These are phyloP conservation scores for Heterodera carotae DNA, from an alignment of 1,140 invertebrate species.

Conservation along the genomic window DNA sequence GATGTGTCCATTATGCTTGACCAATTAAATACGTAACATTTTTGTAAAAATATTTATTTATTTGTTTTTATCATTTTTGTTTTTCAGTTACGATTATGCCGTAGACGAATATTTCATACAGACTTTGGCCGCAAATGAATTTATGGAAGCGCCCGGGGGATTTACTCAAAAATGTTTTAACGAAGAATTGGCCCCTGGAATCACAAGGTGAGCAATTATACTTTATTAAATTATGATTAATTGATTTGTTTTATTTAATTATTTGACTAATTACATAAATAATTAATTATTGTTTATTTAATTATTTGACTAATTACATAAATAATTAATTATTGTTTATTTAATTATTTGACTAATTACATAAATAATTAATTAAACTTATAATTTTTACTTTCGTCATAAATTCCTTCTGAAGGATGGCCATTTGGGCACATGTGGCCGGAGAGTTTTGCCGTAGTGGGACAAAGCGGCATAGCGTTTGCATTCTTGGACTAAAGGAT, in stretches of 20 bases:
- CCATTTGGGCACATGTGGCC: not conserved
- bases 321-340: too few species aligned
- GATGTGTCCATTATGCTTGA: constrained; percentile 33
- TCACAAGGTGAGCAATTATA: constrained; percentile 26
- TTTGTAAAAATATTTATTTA: too few species aligned
- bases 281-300: too few species aligned
- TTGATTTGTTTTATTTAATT: too few species aligned
- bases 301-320: too few species aligned
- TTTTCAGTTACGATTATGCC: constrained; percentile 14
- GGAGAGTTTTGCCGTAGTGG: not conserved
- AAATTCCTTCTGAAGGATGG: constrained; percentile 1
- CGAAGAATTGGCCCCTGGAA: constrained; percentile 4
- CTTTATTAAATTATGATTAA: too few species aligned
- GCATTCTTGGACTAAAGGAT: constrained; percentile 50
- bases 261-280: too few species aligned
- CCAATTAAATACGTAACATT: constrained; percentile 31
- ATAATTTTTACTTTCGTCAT: too few species aligned
- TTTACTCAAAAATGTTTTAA: constrained; percentile 46
- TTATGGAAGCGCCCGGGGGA: constrained; percentile 40
- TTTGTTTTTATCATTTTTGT: too few species aligned
- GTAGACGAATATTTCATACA: constrained; percentile 37
- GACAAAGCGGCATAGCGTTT: constrained; percentile 35
- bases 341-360: too few species aligned
- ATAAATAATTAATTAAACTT: not conserved
- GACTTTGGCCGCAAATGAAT: constrained; percentile 41